Evolutionary conservation across 2,113 vertebrate species (phyloP), one percentile per base, ranked within the genome.

Genomic region (Phylloscopus trochilus): DNA sequence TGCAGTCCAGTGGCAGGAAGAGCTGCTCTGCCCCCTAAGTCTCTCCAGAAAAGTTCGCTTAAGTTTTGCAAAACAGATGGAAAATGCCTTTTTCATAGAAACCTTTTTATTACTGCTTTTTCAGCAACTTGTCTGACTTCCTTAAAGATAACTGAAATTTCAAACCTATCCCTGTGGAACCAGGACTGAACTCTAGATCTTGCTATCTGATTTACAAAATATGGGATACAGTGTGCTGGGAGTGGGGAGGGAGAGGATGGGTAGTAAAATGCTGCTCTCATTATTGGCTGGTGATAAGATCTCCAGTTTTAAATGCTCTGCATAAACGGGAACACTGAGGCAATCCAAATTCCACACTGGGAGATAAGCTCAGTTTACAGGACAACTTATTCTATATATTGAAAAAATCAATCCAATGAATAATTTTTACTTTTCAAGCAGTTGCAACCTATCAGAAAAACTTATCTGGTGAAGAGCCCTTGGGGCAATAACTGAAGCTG

Each of bases 381-480:
- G 30, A 49, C 53, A 85, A 66, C 62, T 87, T 84, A 67, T 73
- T 95, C 53, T 73, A 35, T 63, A 64, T 75, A 90, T 72, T 95
- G 60, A 83, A 91, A 47, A 93, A 51, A 28, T 8, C 9, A 12
- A 83, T 77, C 23, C 44, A 70, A 56, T 69, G 39, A 94, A 26
- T 88, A 78, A 63, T 74, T 89, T 86, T 91, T 66, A 73, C 64
- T 93, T 92, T 75, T 85, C 73, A 63, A 94, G 81, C 83, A 86
- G 70, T 72, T 79, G 53, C 8, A 4, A 68, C 4, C 14, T 83
- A 91, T 77, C 90, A 89, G 47, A 37, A 82, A 53, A 87, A 75
- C 46, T 76, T 79, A 86, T 59, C 80, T 88, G 67, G 66, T 3
- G 1, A 83, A 94, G 35, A 59, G 84, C 47, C 83, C 95, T 89